These are phyloP conservation scores for Scaptomyza reducta DNA, from an alignment of 2,888 invertebrate genomes.

Conservation along the genomic window DNA sequence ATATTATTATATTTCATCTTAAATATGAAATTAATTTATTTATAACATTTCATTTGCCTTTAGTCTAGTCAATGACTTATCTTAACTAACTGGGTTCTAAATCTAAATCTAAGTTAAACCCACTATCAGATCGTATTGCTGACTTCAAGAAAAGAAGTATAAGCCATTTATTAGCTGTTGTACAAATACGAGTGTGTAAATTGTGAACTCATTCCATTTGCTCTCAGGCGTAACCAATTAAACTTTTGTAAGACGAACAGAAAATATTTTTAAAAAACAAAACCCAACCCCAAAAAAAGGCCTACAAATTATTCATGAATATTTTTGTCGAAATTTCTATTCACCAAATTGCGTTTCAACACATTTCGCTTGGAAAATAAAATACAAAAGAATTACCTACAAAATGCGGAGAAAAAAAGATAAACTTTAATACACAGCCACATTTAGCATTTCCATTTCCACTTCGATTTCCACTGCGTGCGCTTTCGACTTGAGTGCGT, in stretches of 20 bases:
- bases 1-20: too few relatives aligned
- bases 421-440: slow-evolving; percentile 47
- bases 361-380: slow-evolving; percentile 36
- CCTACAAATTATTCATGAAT: slow-evolving; percentile 71
- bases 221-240: slow-evolving; percentile 76
- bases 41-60: too few relatives aligned
- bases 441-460: slow-evolving; percentile 48
- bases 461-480: slow-evolving; percentile 62
- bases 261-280: slow-evolving; percentile 3
- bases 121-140: slow-evolving; percentile 6
- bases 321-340: slow-evolving; percentile 49
- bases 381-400: slow-evolving; percentile 56
- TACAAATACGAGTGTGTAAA: slow-evolving; percentile 11
- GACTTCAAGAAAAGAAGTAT: slow-evolving; percentile 11
- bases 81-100: not conserved
- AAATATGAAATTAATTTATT: too few relatives aligned
- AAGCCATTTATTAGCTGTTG: slow-evolving; percentile 26
- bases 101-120: not conserved
- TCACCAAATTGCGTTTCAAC: slow-evolving; percentile 48
- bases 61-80: too few relatives aligned
- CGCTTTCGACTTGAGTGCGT: slow-evolving; percentile 76
- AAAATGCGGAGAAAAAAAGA: slow-evolving; percentile 35
- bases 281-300: slow-evolving; percentile 45
- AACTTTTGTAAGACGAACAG: slow-evolving; percentile 47
- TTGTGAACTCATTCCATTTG: slow-evolving; percentile 21